Base-by-base conservation (phyloP, 2,113 vertebrate genomes). In the Vidua macroura region DNA sequence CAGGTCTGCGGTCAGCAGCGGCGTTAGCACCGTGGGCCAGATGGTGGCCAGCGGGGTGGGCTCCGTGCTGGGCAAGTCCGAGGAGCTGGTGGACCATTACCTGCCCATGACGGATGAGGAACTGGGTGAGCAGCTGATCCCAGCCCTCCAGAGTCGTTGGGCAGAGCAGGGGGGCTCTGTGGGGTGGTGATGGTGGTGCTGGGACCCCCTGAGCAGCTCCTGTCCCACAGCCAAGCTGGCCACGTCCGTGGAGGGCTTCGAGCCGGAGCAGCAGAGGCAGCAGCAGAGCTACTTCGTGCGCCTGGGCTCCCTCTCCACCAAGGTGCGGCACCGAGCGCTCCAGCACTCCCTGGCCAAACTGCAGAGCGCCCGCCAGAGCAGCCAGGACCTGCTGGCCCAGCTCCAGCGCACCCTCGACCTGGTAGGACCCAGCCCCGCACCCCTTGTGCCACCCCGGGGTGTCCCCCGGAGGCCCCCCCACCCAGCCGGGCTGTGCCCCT, bases 81-180 rank as follows among this genome's bases (percentile, higher is more conserved):
- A 99, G 92, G 97, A 98, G 93, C 98, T 98, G 96, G 98, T 99
- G 68, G 98, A 99, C 52, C 98, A 99, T 41, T 98, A 99, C 96
- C 98, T 99, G 85, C 99, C 99, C 11, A 96, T 99, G 96, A 98
- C 98, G 0, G 98, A 99, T 68, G 98, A 97, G 49, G 99, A 99
- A 87, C 97, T 99, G 41, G 98, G 99, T 99, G 90, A 99, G 98
- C 92, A 48, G 31, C 6, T 27, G 39, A 2, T 4, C 8, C 4
- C 30, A 33, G 1, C 7, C 41, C 53, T 66, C 6, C 3, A 3
- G 41, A 4, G 11, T 15, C 43, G 19, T 5, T 9, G 83, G 70
- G 43, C 70, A 41, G 25, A 41, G 74, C n/a, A 12, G 27, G 35
- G n/a, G 15, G 48, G 80, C 56, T 77, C 76, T 37, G 0, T 2